Base-by-base conservation (phyloP, 2,888 invertebrate species). In the Baronia brevicornis region DNA sequence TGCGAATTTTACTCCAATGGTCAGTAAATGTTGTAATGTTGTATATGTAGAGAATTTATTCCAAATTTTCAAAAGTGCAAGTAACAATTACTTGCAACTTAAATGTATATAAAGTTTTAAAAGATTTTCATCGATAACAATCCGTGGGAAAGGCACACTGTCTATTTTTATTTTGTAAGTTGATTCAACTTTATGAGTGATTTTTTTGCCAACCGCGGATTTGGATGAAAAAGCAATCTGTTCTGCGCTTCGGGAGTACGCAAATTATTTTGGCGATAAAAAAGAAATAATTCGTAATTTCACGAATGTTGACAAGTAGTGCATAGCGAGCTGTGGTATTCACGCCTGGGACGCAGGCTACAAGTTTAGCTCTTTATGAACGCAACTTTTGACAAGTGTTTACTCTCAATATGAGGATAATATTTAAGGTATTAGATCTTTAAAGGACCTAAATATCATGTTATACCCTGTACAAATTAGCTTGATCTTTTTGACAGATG, bases 81-180 rank as follows among this genome's bases (percentile, higher is more conserved):
- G 39, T 41, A 38, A 41, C 20, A 34, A 54, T 47, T 40, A 44
- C 35, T 50, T 53, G 52, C 54, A 49, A 48, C 40, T 29, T 30
- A 12, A 47, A 40, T 37, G 33, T 19, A 41, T 40, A 38, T 39
- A 30, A 42, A 25, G 38, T 39, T 38, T 32, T 33, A 13, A 15
- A 29, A 34, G 35, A 31, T 41, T 48, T 48, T 47, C 47, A 49
- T 48, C 46, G 47, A 43, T 52, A 48, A 48, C 49, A 48, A 55
- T 54, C 63, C 73, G 74, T 74, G 73, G 73, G 74, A 74, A 74
- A 62, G 54, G 45, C 38, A 40, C 41, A 36, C 48, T 51, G 53
- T 60, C 54, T 56, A 61, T 40, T 63, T 63, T n/a, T n/a, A n/a
- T n/a, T n/a, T 62, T 46, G 46, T 48, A 35, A 46, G 48, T 57